Evolutionary conservation across 2,113 vertebrate genomes (phyloP), one percentile per base, ranked within the genome.

Genomic region (Halcyon malimbica): DNA sequence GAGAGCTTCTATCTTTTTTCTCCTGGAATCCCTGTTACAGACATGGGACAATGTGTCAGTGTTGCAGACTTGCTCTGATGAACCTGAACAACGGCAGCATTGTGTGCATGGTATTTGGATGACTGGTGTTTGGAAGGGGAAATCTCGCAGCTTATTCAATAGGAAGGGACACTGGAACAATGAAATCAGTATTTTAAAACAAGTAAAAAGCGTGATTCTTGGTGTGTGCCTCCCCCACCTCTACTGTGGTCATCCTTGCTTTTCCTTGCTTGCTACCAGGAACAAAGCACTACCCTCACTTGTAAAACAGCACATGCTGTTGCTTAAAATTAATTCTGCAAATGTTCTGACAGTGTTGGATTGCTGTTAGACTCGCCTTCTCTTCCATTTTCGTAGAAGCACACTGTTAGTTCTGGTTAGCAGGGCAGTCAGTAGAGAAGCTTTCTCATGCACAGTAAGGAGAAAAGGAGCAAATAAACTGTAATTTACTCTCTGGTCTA

Each of bases 31-130:
- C 39, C 24, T 20, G 56, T 69, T 62, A 42, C 8, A 74, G 78
- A 23, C 2, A 0, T 39, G 54, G 31, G 54, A 59, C 14, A 41
- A 15, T 0, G 2, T 8, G 14, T 68, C 73, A 50, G 39, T 37
- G 4, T 42, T 91, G 51, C 59, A 54, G 70, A 6, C 37, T 69
- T 15, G 12, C 70, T 73, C 54, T 67, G 21, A 33, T 46, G 75
- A 89, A 37, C 33, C 19, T 11, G 28, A 91, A 91, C 87, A 89
- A 37, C 11, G n/a, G 74, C 19, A 79, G 51, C 70, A 6, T 77
- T 96, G 71, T 90, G 54, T 33, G 19, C 12, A 1, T 19, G 23
- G 28, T 64, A 17, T 70, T 59, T 75, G 78, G 31, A 10, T 59
- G 50, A 67, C 37, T 73, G 70, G 42, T 80, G 69, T 62, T 90